Evolutionary conservation across 2,113 vertebrate genomes (phyloP), one percentile per base, ranked within the genome.

Genomic region (Procapra przewalskii): DNA sequence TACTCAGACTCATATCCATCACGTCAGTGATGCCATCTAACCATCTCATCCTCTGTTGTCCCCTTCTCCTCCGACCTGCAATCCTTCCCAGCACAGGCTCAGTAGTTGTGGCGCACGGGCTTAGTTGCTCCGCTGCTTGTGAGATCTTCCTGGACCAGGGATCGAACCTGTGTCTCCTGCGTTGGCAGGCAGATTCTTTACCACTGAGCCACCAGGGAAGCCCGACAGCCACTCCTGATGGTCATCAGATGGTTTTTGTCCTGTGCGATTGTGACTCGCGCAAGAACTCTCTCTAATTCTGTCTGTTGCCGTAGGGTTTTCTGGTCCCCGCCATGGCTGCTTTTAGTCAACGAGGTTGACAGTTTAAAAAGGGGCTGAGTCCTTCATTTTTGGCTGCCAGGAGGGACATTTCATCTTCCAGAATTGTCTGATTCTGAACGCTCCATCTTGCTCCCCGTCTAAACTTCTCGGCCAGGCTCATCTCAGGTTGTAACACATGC

Each of bases 41-140:
- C 40, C 40, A 43, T 43, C 40, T 77, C 71, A 77, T 75, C 11
- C 6, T 75, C 71, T 75, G 71, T 43, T 43, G 36, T 25, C 71
- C 5, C 36, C 36, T 75, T 75, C 36, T 43, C 71, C 71, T 25
- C 71, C 21, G 9, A 9, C 36, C 21, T 40, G 1, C 21, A 40
- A 13, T 75, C 67, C 36, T 40, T 40, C n/a, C 67, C 36, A 40
- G 67, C n/a, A 23, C n/a, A 40, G 67, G 19, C 67, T 71, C 67
- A 71, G n/a, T 3, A 12, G 19, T 6, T 23, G 67, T 40, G 64
- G 19, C 0, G 0, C 67, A 6, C 2, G 0, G 19, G 67, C n/a
- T 71, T 12, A 23, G 19, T 71, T 40, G 9, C n/a, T 71, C 67
- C 0, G 19, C 19, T 3, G 67, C 67, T 12, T 12, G 19, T 71